phyloP scores from a whole-genome alignment of 2,888 invertebrate species.

The Plagodis dolabraria region DNA sequence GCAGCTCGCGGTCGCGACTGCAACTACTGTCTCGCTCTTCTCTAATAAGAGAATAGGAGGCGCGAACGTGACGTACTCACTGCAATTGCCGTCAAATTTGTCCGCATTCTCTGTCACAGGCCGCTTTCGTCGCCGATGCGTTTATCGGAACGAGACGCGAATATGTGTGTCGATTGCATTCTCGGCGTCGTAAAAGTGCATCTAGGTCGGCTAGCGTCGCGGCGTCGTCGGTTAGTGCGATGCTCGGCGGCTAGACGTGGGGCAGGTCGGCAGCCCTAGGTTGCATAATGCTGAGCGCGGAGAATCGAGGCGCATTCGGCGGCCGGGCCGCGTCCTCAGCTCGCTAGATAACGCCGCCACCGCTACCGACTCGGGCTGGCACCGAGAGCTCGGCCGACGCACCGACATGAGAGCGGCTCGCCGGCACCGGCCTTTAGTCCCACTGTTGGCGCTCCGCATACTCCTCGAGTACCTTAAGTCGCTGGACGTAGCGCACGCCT shows the following conservation, averaged over 20 bases:
- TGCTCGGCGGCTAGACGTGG: constrained; percentile 75
- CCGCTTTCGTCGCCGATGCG: constrained; percentile 84
- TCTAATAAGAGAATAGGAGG: constrained; percentile 66
- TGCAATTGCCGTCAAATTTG: constrained; percentile 82
- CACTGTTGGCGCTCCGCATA: constrained; percentile 69
- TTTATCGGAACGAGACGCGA: constrained; percentile 85
- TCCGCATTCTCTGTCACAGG: constrained; percentile 83
- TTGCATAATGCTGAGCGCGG: constrained; percentile 76
- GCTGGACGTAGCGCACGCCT: constrained; percentile 54
- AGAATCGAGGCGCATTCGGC: constrained; percentile 47
- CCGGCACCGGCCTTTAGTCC: constrained; percentile 64
- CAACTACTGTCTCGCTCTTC: constrained; percentile 71
- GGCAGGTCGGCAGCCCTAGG: constrained; percentile 75
- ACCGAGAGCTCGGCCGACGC: constrained; percentile 37
- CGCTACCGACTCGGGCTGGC: constrained; percentile 42
- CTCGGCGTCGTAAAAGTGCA: constrained; percentile 82
- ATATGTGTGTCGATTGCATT: constrained; percentile 84
- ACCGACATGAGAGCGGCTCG: constrained; percentile 56
- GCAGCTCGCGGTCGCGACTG: constrained; percentile 71
- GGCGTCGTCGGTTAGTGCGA: constrained; percentile 71
- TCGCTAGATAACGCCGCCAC: constrained; percentile 28
- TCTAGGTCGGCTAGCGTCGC: constrained; percentile 81
- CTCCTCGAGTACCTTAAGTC: constrained; percentile 76
- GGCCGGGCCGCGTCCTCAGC: constrained; percentile 38
- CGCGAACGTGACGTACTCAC: constrained; percentile 79